A percentile compares a stretch with the other conserved stretches of the same genome.
These are phyloP conservation scores for Ceratina calcarata DNA, from an alignment of 1,140 invertebrate genomes.

Conservation along the genomic window DNA sequence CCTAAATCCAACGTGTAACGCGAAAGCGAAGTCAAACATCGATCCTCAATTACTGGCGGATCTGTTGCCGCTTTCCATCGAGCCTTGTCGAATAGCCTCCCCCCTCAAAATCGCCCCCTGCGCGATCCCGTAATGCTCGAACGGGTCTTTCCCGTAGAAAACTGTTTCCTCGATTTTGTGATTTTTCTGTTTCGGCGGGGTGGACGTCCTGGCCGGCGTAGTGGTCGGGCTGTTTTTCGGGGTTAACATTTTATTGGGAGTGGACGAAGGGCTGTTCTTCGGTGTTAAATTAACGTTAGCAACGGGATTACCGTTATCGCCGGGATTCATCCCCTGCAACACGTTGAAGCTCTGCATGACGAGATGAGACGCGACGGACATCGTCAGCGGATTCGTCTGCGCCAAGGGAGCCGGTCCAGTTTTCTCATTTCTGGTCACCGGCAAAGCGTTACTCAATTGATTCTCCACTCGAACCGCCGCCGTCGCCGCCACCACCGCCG, in stretches of 20 bases:
- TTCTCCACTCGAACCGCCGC: constrained; percentile 28
- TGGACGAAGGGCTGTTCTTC: constrained; percentile 12
- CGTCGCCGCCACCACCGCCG: neutral
- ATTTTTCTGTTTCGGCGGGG: constrained; percentile 21
- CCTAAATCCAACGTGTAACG: neutral
- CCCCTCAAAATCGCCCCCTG: constrained; percentile 60
- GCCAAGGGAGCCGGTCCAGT: neutral
- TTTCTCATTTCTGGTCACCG: constrained; percentile 22
- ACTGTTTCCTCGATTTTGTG: constrained; percentile 25
- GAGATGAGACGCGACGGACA: constrained; percentile 68
- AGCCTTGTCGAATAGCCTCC: constrained; percentile 39
- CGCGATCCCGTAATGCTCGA: constrained; percentile 70
- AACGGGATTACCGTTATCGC: neutral
- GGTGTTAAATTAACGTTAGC: neutral
- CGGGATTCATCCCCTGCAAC: constrained; percentile 63
- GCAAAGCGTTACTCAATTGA: constrained; percentile 26
- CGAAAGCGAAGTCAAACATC: constrained; percentile 9
- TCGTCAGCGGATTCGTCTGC: constrained; percentile 56
- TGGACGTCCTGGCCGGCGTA: constrained; percentile 14
- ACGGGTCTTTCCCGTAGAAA: constrained; percentile 66
- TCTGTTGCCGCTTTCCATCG: constrained; percentile 70
- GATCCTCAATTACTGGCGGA: constrained; percentile 72
- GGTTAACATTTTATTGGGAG: neutral
- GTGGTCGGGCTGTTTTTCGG: constrained; percentile 5
- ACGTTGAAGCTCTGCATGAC: constrained; percentile 73